These are phyloP conservation scores for Priocnemis perturbator DNA, from an alignment of 2,888 invertebrate genomes.

Conservation along the genomic window DNA sequence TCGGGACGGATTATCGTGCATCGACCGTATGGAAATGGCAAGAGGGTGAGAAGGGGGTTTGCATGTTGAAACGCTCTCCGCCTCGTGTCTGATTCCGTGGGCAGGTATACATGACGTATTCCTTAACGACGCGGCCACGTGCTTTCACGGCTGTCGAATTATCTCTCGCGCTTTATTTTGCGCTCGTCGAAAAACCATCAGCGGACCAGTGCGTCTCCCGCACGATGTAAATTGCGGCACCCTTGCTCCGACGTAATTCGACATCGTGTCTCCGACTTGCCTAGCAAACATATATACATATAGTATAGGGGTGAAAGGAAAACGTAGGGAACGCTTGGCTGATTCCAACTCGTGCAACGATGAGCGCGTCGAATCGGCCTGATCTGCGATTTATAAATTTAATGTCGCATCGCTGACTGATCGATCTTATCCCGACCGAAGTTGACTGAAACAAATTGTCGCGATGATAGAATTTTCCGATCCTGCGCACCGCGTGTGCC, in stretches of 20 bases:
- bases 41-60: too few relatives aligned
- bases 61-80: conserved; percentile 16
- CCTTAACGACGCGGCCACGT: conserved; percentile 62
- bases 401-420: conserved; percentile 29
- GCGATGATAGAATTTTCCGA: too few relatives aligned
- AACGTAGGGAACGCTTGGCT: conserved; percentile 24
- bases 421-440: neutral
- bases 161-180: conserved; percentile 47
- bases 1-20: conserved; percentile 30
- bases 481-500: neutral
- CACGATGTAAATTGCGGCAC: conserved; percentile 25
- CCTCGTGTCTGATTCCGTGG: conserved; percentile 23
- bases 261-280: conserved; percentile 27
- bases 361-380: conserved; percentile 39
- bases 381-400: conserved; percentile 48
- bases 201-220: conserved; percentile 24
- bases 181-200: conserved; percentile 56
- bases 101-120: conserved; percentile 36
- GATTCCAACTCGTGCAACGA: conserved; percentile 27
- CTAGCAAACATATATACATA: too few relatives aligned
- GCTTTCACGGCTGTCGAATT: conserved; percentile 62
- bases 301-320: too few relatives aligned
- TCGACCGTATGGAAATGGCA: conserved; percentile 38
- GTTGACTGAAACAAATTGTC: too few relatives aligned
- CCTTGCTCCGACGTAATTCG: conserved; percentile 43